phyloP scores from a whole-genome alignment of 2,797 vertebrate species.

The Thripadectes ignobilis region DNA sequence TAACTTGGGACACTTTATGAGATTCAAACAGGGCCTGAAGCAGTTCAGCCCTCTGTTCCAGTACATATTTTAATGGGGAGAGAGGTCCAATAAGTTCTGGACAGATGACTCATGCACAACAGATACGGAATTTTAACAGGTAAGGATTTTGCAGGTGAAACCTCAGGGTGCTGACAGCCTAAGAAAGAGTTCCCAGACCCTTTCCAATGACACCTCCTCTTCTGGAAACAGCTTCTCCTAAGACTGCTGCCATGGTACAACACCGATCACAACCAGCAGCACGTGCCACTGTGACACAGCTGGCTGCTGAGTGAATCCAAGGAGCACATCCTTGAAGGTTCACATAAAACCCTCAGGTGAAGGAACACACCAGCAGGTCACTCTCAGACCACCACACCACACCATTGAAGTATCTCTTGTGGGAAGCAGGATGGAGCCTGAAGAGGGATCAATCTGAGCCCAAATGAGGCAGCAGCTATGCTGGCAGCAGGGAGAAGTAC shows the following conservation, averaged over 20 bases:
- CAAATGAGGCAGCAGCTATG: neutral
- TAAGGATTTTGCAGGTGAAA: neutral
- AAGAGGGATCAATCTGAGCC: neutral
- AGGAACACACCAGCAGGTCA: neutral
- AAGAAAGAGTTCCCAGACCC: neutral
- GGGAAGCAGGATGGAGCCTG: neutral
- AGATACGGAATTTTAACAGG: neutral
- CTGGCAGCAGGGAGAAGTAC: neutral
- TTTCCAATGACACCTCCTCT: neutral
- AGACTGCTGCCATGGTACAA: accelerated
- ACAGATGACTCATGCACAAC: neutral
- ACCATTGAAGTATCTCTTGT: too few species aligned
- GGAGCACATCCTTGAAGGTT: neutral
- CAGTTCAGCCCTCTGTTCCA: neutral
- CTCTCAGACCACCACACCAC: neutral
- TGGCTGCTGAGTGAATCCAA: neutral
- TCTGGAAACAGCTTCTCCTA: neutral
- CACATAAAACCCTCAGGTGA: neutral
- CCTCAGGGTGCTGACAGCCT: neutral
- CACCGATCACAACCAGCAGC: neutral
- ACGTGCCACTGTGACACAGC: accelerated
- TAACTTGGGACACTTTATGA: accelerated
- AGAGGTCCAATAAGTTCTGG: neutral
- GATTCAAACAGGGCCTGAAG: neutral
- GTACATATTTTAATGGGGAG: neutral